Percentiles rank a stretch among this genome's conserved stretches.
These are phyloP conservation scores for Clanis bilineata DNA, from an alignment of 2,888 invertebrate genomes.

Conservation along the genomic window DNA sequence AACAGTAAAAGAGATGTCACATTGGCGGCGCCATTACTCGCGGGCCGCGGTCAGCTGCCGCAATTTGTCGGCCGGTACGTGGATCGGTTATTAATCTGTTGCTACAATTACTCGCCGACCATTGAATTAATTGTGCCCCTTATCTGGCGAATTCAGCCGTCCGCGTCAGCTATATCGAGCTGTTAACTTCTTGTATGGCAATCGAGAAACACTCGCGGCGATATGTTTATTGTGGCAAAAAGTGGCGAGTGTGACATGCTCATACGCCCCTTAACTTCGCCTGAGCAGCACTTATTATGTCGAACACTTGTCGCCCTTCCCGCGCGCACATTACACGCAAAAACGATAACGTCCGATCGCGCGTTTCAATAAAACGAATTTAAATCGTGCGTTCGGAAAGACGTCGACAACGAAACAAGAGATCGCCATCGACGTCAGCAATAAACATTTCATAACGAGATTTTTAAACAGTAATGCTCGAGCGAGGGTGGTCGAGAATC, in stretches of 20 bases:
- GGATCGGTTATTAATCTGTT: conserved; percentile 70
- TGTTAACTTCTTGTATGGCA: conserved; percentile 47
- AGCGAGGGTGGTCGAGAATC: conserved; percentile 78
- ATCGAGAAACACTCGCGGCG: conserved; percentile 40
- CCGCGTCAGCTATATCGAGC: conserved; percentile 47
- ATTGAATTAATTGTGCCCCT: conserved; percentile 68
- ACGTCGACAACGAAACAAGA: conserved; percentile 57
- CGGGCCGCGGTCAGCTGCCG: conserved; percentile 45
- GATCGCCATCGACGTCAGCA: conserved; percentile 52
- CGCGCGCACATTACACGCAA: conserved; percentile 9
- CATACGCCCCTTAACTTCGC: conserved; percentile 20
- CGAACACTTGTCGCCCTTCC: conserved; percentile 38
- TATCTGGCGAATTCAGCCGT: conserved; percentile 61
- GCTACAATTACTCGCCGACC: conserved; percentile 62
- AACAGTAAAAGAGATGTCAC: conserved; percentile 50
- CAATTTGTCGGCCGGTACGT: conserved; percentile 71
- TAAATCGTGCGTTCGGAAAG: conserved; percentile 51
- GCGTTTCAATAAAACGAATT: conserved; percentile 17
- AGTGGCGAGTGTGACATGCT: conserved; percentile 38
- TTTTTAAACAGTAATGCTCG: conserved; percentile 71
- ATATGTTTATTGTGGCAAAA: conserved; percentile 60
- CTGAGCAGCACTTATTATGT: conserved; percentile 40
- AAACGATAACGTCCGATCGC: conserved; percentile 11
- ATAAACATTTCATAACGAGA: conserved; percentile 70
- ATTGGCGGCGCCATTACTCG: conserved; percentile 41